phyloP scores from a whole-genome alignment of 1,140 invertebrate species.

The Drosophila melanica region DNA sequence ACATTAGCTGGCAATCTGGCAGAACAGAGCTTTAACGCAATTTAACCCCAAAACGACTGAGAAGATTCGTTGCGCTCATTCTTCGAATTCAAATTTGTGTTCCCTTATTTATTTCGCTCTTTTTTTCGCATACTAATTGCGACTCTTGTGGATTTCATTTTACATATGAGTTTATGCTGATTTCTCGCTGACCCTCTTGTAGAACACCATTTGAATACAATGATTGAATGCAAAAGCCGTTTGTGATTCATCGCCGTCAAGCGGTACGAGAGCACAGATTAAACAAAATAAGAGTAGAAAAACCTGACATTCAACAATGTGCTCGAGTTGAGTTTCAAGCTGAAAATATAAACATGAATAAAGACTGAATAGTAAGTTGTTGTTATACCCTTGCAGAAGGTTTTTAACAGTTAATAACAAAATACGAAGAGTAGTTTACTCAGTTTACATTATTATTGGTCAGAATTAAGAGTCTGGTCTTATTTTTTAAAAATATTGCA shows the following conservation, averaged over 20 bases:
- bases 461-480: no score
- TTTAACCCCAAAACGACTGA: slow-evolving; percentile 21
- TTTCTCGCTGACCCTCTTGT: slow-evolving; percentile 31
- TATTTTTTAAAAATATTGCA: no score
- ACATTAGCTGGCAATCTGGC: slow-evolving; percentile 50
- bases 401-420: no score
- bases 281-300: not conserved
- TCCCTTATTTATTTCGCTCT: slow-evolving; percentile 29
- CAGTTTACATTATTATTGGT: no score
- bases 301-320: slow-evolving; percentile 43
- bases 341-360: slow-evolving; percentile 36
- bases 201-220: slow-evolving; percentile 56
- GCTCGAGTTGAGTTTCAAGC: slow-evolving; percentile 11
- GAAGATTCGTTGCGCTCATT: slow-evolving; percentile 40
- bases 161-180: slow-evolving; percentile 35
- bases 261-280: no score
- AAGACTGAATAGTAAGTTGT: not conserved
- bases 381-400: not conserved
- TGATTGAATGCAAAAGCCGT: slow-evolving; percentile 54
- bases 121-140: slow-evolving; percentile 53
- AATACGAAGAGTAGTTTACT: no score
- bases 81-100: slow-evolving; percentile 33
- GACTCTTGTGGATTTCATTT: slow-evolving; percentile 35
- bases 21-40: slow-evolving; percentile 35
- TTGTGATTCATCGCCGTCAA: slow-evolving; percentile 47